Conservation (phyloP, 2,888 invertebrate species). For the Aphodius granarius region DNA sequence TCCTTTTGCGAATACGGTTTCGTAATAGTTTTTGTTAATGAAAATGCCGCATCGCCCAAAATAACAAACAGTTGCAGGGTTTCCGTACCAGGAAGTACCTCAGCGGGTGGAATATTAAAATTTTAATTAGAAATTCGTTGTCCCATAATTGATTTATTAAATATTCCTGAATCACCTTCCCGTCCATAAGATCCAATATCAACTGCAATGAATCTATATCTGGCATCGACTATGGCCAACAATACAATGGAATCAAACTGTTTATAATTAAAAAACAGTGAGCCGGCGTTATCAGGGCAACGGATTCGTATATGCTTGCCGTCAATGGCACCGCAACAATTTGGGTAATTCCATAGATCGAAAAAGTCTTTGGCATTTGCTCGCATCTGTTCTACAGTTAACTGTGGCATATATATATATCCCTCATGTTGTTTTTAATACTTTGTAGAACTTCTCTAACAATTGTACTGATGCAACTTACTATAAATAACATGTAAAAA, state of each 20-base stretch:
- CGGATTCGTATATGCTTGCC: constrained; percentile 31
- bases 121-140: constrained; percentile 25
- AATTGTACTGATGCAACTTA: not conserved
- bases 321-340: constrained; percentile 33
- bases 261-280: constrained; percentile 33
- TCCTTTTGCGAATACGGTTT: constrained; percentile 25
- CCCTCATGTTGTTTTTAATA: not conserved
- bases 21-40: constrained; percentile 18
- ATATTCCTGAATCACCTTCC: constrained; percentile 34
- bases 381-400: not conserved
- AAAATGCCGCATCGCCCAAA: constrained; percentile 28
- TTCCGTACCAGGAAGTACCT: constrained; percentile 23
- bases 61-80: constrained; percentile 24
- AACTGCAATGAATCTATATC: constrained; percentile 32
- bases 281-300: constrained; percentile 27
- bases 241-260: constrained; percentile 32
- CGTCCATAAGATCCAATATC: constrained; percentile 31
- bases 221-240: constrained; percentile 34
- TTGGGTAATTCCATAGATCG: constrained; percentile 30
- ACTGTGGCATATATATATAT: constrained; percentile 3
- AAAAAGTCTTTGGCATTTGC: constrained; percentile 3
- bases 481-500: too few species aligned
- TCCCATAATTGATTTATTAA: constrained; percentile 31
- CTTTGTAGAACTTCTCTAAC: not conserved
- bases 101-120: constrained; percentile 26